A percentile compares a stretch with the other conserved stretches of the same genome.
Evolutionary conservation across 2,888 invertebrate species (phyloP).

Genomic region (Hoplodrina blanda): DNA sequence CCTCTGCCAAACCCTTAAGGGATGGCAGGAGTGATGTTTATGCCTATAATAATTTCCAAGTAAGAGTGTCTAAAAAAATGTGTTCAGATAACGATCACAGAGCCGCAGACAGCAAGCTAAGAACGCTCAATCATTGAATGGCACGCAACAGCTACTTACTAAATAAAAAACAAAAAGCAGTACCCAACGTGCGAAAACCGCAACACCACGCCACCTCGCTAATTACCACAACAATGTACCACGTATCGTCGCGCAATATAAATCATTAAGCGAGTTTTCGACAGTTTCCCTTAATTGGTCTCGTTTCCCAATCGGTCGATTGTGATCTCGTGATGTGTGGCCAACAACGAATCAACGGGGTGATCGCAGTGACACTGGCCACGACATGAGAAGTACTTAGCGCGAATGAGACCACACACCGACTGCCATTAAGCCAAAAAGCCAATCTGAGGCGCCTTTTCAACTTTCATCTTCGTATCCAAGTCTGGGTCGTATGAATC

Average conservation of each 20-base stretch:
- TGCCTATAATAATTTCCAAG: too few relatives aligned
- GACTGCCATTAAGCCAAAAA: constrained; percentile 66
- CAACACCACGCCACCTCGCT: constrained; percentile 64
- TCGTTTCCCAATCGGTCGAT: constrained; percentile 79
- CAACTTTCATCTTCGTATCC: constrained; percentile 78
- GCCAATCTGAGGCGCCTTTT: constrained; percentile 67
- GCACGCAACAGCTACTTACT: constrained; percentile 47
- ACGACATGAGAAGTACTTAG: constrained; percentile 76
- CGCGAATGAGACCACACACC: constrained; percentile 80
- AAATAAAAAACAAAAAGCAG: constrained; percentile 34
- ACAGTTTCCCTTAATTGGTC: constrained; percentile 85
- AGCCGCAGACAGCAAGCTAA: constrained; percentile 27
- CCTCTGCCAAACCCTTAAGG: too few relatives aligned
- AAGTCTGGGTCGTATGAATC: constrained; percentile 80
- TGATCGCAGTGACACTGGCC: constrained; percentile 81
- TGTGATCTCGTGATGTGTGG: constrained; percentile 77
- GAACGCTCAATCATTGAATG: constrained; percentile 30
- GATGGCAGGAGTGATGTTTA: too few relatives aligned
- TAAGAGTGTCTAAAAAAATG: neutral
- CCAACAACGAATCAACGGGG: constrained; percentile 77
- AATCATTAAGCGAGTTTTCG: constrained; percentile 80
- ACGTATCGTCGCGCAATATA: constrained; percentile 72
- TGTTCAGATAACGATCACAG: constrained; percentile 31
- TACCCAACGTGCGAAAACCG: constrained; percentile 60
- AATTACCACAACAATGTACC: constrained; percentile 75